Base-by-base conservation (phyloP, 2,113 vertebrate species). In the Dascyllus trimaculatus region DNA sequence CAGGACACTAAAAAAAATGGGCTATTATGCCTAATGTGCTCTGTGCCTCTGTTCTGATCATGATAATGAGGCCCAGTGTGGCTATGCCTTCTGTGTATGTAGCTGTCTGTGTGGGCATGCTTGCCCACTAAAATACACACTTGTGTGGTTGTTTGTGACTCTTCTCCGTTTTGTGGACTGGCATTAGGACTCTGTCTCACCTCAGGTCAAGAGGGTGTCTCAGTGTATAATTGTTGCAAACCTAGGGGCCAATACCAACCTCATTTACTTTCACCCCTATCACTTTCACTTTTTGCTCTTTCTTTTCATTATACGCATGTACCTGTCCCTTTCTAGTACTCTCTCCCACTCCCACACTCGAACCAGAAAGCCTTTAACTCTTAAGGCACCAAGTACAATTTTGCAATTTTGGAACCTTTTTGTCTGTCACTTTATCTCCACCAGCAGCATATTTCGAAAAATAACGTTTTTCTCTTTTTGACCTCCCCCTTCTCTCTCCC, bases 41-140 rank as follows among this genome's bases (percentile, higher is more conserved):
- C 54, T 38, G 78, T 68, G 81, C 80, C 69, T 80, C 63, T 62
- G 74, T 53, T 82, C 29, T 71, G 66, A 81, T 89, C 62, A 63
- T 86, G 61, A 67, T 88, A 85, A 85, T 77, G 63, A 89, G 61
- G 53, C 57, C 73, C 77, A 68, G 74, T 75, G 69, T 68, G 66
- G 80, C 75, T 40, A 19, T 75, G 45, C 49, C 38, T 86, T n/a
- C 68, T 26, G 3, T 67, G 62, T 81, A 64, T 73, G 71, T 51
- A 53, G 26, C 4, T 18, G 26, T 66, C 19, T 64, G 51, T 71
- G 62, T 60, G 61, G 1, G 3, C 5, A 0, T 45, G 35, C n/a
- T 45, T 25, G 32, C 56, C 61, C 29, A 19, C 46, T 71, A 18
- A 45, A 70, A 67, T 52, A 51, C 59, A 82, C 53, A 61, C 21